Base-by-base conservation (phyloP, 1,140 invertebrate species). In the Andrena cerasifolii region DNA sequence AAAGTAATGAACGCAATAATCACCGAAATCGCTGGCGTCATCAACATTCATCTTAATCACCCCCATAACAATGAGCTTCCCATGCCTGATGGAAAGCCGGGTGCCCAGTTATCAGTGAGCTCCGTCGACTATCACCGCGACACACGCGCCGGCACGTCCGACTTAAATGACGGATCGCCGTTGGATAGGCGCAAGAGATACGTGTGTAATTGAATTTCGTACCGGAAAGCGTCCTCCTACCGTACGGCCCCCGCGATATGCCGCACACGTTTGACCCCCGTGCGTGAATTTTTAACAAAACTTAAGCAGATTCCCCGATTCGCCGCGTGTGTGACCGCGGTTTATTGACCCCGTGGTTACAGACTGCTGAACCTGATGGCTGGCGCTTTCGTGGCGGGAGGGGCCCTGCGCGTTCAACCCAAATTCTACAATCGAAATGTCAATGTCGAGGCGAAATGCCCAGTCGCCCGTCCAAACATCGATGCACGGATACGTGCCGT, bases 211-310 rank as follows among this genome's bases (percentile, higher is more conserved):
- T 28, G 65, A 58, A 47, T 47, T 45, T 68, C 43, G 40, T 68
- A 40, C 40, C 63, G 53, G 53, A 47, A 75, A 58, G n/a, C 26
- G 21, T 33, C 33, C 63, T 45, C 28, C 47, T 68, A 16, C 51
- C n/a, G n/a, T n/a, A n/a, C 66, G 36, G 47, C 3, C 7, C 14
- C 7, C 26, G 10, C 8, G 28, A 58, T 47, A 76, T 68, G 73
- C 73, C 10, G 53, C 6, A 58, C 73, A 76, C 73, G 73, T 76
- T 76, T 76, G 73, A 76, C 63, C 73, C 63, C 53, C 63, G 73
- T 76, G 73, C 73, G 73, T 76, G 73, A 76, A 76, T 76, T 76
- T 68, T 76, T 49, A 76, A 76, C 40, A 68, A 58, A 68, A 3
- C 51, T 47, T 68, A 68, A 47, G 26, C 73, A 36, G 51, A 76